phyloP scores from a whole-genome alignment of 2,113 vertebrate species.

The Hippocampus guttulatus region DNA sequence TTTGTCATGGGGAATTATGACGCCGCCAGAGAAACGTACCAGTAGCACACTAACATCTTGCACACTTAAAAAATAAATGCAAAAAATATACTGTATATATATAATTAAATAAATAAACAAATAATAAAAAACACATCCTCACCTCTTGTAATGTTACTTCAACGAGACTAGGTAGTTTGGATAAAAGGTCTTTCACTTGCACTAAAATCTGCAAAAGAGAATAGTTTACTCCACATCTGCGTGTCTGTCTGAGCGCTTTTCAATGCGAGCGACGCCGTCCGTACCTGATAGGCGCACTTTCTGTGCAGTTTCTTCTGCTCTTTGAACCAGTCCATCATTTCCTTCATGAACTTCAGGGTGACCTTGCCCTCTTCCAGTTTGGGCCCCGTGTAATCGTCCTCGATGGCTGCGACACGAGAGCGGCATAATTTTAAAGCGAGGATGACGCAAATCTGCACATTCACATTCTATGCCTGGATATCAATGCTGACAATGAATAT shows the following conservation, averaged over 20 bases:
- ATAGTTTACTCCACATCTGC: neutral
- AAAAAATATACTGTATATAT: too few species aligned
- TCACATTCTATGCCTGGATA: too few species aligned
- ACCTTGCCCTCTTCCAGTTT: conserved; percentile 87
- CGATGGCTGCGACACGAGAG: conserved; percentile 76
- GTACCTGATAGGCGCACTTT: conserved; percentile 93
- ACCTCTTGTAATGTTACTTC: conserved; percentile 88
- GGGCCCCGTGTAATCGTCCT: conserved; percentile 88
- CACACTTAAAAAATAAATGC: too few species aligned
- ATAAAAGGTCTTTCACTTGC: conserved; percentile 87
- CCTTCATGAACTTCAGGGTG: conserved; percentile 85
- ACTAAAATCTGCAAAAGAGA: conserved; percentile 81
- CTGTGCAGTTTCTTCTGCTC: conserved; percentile 92
- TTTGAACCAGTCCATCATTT: conserved; percentile 92
- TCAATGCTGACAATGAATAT: too few species aligned
- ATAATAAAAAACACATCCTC: conserved; percentile 19
- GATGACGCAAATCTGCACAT: neutral
- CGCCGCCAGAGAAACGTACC: too few species aligned
- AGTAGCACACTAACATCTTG: too few species aligned
- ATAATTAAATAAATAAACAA: too few species aligned
- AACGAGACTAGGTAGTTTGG: conserved; percentile 86
- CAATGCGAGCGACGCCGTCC: neutral
- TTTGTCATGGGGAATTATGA: too few species aligned
- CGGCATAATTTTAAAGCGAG: neutral
- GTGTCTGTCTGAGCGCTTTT: neutral